Evolutionary conservation across 2,888 invertebrate species (phyloP).

Genomic region (Embidobia sp.): DNA sequence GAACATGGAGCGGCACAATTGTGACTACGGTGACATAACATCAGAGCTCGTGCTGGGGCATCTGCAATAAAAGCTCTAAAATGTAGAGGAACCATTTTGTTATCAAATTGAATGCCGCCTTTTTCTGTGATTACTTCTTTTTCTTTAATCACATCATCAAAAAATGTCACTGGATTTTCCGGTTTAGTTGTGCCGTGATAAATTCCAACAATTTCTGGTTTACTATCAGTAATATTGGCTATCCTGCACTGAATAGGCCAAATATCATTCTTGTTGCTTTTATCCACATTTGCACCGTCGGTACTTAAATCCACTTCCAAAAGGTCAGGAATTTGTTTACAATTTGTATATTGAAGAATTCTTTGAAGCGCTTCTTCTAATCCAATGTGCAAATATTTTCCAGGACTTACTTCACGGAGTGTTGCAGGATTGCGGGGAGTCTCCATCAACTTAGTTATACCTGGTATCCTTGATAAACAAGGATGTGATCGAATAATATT

Average conservation of each 20-base stretch:
- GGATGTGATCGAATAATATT: no score
- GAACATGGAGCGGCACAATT: neutral
- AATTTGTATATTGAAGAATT: neutral
- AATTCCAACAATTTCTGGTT: constrained; percentile 42
- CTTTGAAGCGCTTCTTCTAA: neutral
- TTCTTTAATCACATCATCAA: constrained; percentile 33
- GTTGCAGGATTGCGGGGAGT: neutral
- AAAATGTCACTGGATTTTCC: constrained; percentile 41
- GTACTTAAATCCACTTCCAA: constrained; percentile 35
- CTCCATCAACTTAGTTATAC: no score
- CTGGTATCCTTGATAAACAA: no score
- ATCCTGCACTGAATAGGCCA: constrained; percentile 55
- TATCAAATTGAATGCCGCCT: neutral
- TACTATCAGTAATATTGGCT: constrained; percentile 27
- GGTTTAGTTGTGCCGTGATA: constrained; percentile 25
- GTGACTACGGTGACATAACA: constrained; percentile 5
- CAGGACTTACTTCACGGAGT: neutral
- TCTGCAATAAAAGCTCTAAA: constrained; percentile 19
- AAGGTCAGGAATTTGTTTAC: constrained; percentile 7
- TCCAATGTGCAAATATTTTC: constrained; percentile 4
- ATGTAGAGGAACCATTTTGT: neutral
- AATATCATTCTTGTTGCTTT: constrained; percentile 9
- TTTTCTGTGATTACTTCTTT: constrained; percentile 2
- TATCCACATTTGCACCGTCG: constrained; percentile 28
- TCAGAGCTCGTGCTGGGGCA: constrained; percentile 9